These are phyloP conservation scores for Odocoileus hemionus DNA, from an alignment of 2,113 vertebrate genomes.

Conservation along the genomic window DNA sequence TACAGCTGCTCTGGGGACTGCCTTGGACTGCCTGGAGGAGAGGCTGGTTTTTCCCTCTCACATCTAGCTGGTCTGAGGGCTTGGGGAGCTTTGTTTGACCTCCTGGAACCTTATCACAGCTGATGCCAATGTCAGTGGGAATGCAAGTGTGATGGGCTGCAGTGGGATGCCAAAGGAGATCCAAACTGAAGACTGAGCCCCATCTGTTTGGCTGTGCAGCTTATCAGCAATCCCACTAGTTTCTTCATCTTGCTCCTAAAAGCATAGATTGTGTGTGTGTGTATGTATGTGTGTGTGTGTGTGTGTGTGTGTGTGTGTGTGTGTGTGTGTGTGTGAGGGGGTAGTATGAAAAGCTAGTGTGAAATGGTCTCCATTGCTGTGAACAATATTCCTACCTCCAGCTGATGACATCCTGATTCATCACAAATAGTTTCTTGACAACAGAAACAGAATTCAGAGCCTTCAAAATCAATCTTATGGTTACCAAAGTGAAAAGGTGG, in stretches of 20 bases:
- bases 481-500: neutral
- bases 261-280: neutral
- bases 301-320: neutral
- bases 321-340: neutral
- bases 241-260: neutral
- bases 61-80: neutral
- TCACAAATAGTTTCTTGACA: neutral
- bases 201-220: no score
- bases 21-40: neutral
- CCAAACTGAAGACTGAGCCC: neutral
- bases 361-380: neutral
- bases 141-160: neutral
- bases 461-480: neutral
- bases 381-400: neutral
- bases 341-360: neutral
- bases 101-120: neutral
- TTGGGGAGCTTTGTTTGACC: neutral
- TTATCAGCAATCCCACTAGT: fast-evolving
- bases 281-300: neutral
- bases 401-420: neutral
- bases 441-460: neutral
- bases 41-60: neutral
- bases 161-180: neutral
- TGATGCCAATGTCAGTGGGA: no score
- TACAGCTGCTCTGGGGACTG: neutral